phyloP scores from a whole-genome alignment of 2,888 invertebrate genomes.

The Orthosia cruda region DNA sequence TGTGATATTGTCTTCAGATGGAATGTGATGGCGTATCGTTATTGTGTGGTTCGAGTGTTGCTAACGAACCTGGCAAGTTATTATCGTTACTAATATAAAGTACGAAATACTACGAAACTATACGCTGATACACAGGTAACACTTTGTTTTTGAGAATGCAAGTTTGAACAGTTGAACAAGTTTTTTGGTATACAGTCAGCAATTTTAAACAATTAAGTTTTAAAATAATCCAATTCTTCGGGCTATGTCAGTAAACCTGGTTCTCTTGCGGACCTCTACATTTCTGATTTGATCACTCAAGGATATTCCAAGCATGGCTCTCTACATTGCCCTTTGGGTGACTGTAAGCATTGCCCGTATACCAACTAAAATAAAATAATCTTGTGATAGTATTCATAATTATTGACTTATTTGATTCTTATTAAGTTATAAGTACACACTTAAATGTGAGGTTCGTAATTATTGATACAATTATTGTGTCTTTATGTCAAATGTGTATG shows the following conservation, averaged over 20 bases:
- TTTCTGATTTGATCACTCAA: no score
- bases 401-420: neutral
- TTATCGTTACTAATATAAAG: neutral
- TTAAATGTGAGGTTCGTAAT: neutral
- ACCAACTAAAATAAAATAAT: neutral
- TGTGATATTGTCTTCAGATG: conserved; percentile 27
- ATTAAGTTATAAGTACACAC: neutral
- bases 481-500: no score
- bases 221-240: no score
- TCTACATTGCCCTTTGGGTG: no score
- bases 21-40: conserved; percentile 16
- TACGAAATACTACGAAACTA: neutral
- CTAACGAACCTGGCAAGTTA: neutral
- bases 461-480: neutral
- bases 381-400: neutral
- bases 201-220: no score
- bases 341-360: no score
- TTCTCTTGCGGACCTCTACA: no score
- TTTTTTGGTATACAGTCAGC: no score
- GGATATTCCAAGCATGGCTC: no score
- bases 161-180: no score
- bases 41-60: conserved; percentile 1
- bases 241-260: no score
- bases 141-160: neutral
- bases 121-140: neutral